phyloP scores from a whole-genome alignment of 2,888 invertebrate species.

The Galerucella pusilla region DNA sequence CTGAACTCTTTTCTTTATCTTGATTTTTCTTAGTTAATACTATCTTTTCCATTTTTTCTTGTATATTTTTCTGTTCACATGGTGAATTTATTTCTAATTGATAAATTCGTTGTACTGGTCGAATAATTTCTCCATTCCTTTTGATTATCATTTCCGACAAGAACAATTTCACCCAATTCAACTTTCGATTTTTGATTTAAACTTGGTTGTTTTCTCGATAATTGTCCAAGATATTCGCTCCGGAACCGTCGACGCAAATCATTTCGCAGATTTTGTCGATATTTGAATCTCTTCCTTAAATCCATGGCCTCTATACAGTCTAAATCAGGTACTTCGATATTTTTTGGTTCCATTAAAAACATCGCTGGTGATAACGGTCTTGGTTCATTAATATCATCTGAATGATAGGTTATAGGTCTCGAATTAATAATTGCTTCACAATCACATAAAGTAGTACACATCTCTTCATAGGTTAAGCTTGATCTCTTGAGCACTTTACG shows the following conservation, averaged over 20 bases:
- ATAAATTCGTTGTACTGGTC: conserved; percentile 6
- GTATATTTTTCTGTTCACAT: too few relatives aligned
- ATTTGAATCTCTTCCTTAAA: conserved; percentile 4
- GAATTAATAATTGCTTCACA: conserved; percentile 13
- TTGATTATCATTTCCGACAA: conserved; percentile 2
- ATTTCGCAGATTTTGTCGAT: conserved; percentile 7
- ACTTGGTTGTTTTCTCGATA: neutral
- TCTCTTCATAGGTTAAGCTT: too few relatives aligned
- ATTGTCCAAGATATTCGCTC: conserved; percentile 2
- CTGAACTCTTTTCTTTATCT: too few relatives aligned
- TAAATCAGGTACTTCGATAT: conserved; percentile 14
- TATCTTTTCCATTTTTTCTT: too few relatives aligned
- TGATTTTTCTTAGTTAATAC: too few relatives aligned
- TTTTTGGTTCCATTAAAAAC: too few relatives aligned
- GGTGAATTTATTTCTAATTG: neutral
- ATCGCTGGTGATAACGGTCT: conserved; percentile 12
- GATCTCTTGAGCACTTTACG: too few relatives aligned
- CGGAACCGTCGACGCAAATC: conserved; percentile 6
- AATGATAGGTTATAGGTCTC: neutral
- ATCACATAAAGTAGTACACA: too few relatives aligned
- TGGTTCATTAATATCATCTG: conserved; percentile 8
- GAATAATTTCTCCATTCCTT: neutral
- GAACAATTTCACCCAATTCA: neutral
- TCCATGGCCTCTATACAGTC: conserved; percentile 6
- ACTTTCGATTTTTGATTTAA: neutral